phyloP scores from a whole-genome alignment of 2,797 vertebrate genomes.

The Mus spretus region DNA sequence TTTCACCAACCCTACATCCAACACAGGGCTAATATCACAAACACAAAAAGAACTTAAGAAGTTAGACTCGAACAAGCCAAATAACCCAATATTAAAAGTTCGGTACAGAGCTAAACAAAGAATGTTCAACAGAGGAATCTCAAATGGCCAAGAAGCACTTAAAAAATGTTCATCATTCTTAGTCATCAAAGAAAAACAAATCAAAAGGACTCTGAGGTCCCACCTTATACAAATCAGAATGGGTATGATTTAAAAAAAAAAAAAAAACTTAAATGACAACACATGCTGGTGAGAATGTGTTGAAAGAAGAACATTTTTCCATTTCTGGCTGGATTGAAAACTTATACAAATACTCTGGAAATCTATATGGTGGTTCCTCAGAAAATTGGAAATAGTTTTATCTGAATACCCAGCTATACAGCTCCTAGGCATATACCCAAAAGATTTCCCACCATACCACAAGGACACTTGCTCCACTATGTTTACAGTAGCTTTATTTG shows the following conservation, averaged over 20 bases:
- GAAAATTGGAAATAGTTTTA: not conserved
- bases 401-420: not conserved
- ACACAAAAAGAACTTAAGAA: not conserved
- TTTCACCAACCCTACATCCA: not conserved
- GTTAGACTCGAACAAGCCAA: not conserved
- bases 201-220: not conserved
- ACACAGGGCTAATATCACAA: not conserved
- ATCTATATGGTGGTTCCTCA: not conserved
- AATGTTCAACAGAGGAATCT: not conserved
- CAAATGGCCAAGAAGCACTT: not conserved
- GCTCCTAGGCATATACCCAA: not conserved
- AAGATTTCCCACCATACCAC: not conserved
- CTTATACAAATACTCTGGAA: not conserved
- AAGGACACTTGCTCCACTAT: not conserved
- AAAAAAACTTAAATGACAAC: not conserved
- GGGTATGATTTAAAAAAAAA: not conserved
- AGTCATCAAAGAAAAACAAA: not conserved
- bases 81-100: not conserved
- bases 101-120: not conserved
- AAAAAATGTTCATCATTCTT: not conserved
- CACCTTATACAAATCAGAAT: not conserved
- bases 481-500: not conserved
- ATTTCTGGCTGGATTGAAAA: too few species aligned
- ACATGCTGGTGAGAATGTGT: too few species aligned
- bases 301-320: too few species aligned